Conservation (phyloP, 1,140 invertebrate species). For the Platorchestia sp. region DNA sequence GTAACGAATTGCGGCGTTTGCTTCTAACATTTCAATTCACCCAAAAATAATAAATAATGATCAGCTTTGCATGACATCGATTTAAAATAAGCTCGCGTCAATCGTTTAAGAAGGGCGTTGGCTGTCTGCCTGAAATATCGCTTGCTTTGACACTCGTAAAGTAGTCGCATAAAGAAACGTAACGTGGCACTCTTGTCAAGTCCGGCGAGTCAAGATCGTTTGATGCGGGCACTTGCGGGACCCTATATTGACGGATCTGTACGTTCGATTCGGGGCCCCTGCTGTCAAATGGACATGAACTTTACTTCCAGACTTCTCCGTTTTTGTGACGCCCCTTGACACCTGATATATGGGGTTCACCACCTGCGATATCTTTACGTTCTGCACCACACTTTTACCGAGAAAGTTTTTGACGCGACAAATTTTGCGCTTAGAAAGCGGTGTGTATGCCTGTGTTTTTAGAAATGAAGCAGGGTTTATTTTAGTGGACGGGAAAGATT, state of each 20-base stretch:
- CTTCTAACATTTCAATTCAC: too few species aligned
- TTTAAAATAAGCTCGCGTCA: background rate
- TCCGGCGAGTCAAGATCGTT: background rate
- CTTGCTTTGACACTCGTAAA: background rate
- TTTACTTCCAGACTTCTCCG: background rate
- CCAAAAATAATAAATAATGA: too few species aligned
- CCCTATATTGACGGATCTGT: background rate
- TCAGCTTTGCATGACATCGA: too few species aligned
- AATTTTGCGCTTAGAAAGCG: background rate
- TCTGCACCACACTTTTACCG: background rate
- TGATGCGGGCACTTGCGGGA: background rate
- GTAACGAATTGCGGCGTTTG: too few species aligned
- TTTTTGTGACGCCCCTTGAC: background rate
- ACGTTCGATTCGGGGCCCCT: background rate
- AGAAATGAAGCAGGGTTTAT: too few species aligned
- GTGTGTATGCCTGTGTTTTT: background rate
- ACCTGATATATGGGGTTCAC: background rate
- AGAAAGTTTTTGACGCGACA: background rate
- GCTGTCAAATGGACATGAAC: constrained; percentile 3
- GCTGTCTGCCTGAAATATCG: background rate
- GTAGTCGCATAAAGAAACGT: background rate
- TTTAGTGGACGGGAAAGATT: background rate
- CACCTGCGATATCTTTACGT: background rate
- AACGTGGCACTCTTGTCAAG: background rate
- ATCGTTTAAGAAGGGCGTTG: background rate